phyloP scores from a whole-genome alignment of 2,888 invertebrate species.

The Cryptus armator region DNA sequence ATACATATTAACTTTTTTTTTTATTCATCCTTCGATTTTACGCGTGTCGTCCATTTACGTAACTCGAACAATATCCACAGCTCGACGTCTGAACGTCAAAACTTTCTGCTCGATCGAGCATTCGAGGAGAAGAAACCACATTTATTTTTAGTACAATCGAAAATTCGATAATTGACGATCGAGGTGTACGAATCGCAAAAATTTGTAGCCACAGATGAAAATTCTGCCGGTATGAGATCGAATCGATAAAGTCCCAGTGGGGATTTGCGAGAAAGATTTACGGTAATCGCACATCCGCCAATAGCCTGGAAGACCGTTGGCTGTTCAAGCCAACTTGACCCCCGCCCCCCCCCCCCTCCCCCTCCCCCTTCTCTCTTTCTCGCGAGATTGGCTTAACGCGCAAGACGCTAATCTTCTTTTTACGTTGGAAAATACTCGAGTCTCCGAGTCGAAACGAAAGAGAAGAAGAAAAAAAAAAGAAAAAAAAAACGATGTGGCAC shows the following conservation, averaged over 20 bases:
- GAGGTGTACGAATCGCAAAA: neutral
- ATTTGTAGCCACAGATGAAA: neutral
- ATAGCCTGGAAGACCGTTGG: constrained; percentile 44
- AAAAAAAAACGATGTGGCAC: neutral
- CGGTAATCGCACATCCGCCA: constrained; percentile 53
- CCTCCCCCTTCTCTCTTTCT: neutral
- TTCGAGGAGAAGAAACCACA: neutral
- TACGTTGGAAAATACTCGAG: constrained; percentile 2
- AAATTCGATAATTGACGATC: constrained; percentile 26
- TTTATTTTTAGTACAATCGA: neutral
- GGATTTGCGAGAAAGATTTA: constrained; percentile 52
- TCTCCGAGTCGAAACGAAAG: constrained; percentile 12
- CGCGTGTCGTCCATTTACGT: neutral
- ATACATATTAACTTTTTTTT: neutral
- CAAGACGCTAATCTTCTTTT: constrained; percentile 33
- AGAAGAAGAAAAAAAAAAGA: neutral
- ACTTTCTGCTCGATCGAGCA: neutral
- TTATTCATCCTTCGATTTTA: constrained; percentile 19
- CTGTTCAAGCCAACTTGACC: constrained; percentile 9
- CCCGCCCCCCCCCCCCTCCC: neutral
- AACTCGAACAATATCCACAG: neutral
- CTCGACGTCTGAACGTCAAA: neutral
- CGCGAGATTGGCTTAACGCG: neutral
- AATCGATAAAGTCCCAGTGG: constrained; percentile 51
- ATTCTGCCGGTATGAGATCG: constrained; percentile 28